Percentiles rank a stretch among this genome's conserved stretches.
These are phyloP conservation scores for Lipophrys pholis DNA, from an alignment of 2,113 vertebrate genomes.

Conservation along the genomic window DNA sequence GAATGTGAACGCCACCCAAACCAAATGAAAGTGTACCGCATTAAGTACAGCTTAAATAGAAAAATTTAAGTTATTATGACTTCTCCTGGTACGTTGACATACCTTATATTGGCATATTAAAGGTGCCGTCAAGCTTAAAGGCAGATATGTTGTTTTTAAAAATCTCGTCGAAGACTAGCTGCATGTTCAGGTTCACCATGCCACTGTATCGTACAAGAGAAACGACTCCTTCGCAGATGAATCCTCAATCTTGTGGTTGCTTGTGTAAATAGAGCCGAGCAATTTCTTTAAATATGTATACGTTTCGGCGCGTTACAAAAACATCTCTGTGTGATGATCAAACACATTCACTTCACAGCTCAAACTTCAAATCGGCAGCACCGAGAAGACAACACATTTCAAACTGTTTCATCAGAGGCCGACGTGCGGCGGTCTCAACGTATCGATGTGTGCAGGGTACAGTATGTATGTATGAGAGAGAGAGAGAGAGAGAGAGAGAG, in stretches of 20 bases:
- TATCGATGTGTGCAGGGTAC: slow-evolving; percentile 5
- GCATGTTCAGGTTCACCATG: neutral
- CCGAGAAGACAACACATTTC: slow-evolving; percentile 29
- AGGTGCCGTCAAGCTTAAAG: too few relatives aligned
- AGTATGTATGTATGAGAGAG: neutral
- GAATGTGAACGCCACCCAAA: too few relatives aligned
- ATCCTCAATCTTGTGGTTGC: neutral
- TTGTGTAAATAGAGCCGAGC: neutral
- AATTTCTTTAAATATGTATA: neutral
- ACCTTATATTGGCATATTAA: too few relatives aligned
- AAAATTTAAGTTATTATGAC: too few relatives aligned
- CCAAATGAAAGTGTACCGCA: too few relatives aligned
- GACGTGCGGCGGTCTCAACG: slow-evolving; percentile 6
- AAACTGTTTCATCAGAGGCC: slow-evolving; percentile 61
- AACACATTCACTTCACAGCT: neutral
- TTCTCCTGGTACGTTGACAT: too few relatives aligned
- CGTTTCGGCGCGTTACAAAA: neutral
- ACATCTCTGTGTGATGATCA: neutral
- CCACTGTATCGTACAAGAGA: neutral
- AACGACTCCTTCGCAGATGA: neutral
- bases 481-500: neutral
- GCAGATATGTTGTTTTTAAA: too few relatives aligned
- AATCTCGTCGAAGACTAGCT: neutral
- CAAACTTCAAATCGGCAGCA: slow-evolving; percentile 10
- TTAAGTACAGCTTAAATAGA: too few relatives aligned